phyloP scores from a whole-genome alignment of 2,113 vertebrate genomes.

The Herpetotheres cachinnans region DNA sequence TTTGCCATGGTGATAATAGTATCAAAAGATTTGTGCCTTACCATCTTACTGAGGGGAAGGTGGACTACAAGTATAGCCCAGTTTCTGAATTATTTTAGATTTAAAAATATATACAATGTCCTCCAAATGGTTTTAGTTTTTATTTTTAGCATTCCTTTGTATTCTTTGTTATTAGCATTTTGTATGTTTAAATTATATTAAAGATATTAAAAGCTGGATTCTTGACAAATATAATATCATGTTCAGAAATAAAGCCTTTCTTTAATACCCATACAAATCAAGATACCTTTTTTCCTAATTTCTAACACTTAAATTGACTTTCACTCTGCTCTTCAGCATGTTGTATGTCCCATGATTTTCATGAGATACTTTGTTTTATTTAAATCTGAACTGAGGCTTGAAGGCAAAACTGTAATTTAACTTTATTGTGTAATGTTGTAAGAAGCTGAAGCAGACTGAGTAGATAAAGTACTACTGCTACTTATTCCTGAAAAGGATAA shows the following conservation, averaged over 20 bases:
- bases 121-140: background rate
- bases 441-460: background rate
- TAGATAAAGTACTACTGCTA: background rate
- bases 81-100: background rate
- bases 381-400: background rate
- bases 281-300: background rate
- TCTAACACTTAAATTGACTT: background rate
- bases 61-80: background rate
- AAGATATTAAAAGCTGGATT: background rate
- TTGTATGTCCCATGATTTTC: background rate
- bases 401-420: background rate
- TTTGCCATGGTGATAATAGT: background rate
- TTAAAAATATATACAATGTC: rapidly evolving
- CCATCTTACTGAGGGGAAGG: background rate
- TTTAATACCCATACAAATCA: background rate
- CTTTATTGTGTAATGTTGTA: background rate
- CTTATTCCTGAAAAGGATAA: background rate
- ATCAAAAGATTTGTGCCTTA: background rate
- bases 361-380: background rate
- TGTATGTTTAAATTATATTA: background rate
- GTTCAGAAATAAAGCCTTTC: background rate
- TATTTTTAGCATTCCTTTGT: background rate
- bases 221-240: background rate
- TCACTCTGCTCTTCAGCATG: background rate
- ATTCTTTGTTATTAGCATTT: background rate